These are phyloP conservation scores for Trogon surrucura DNA, from an alignment of 2,113 vertebrate genomes.

Conservation along the genomic window DNA sequence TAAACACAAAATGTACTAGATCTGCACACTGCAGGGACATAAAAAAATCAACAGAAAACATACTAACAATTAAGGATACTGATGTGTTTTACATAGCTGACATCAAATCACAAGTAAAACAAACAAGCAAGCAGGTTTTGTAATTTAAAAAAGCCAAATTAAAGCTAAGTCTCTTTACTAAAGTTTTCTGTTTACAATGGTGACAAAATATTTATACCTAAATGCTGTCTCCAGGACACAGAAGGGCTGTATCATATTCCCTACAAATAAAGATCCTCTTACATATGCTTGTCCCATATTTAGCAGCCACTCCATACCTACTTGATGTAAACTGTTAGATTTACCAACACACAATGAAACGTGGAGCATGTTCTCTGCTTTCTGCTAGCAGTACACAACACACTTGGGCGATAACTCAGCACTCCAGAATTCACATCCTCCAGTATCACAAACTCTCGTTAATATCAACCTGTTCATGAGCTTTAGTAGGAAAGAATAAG, in stretches of 20 bases:
- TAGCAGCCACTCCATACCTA: constrained; percentile 22
- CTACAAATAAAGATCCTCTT: constrained; percentile 19
- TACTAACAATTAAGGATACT: neutral
- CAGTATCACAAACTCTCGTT: neutral
- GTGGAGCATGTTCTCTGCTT: fast-evolving
- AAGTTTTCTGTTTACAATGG: neutral
- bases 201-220: neutral
- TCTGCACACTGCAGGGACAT: neutral
- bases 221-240: neutral
- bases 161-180: neutral
- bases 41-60: neutral
- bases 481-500: neutral
- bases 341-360: neutral
- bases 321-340: neutral
- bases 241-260: neutral
- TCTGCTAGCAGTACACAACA: neutral
- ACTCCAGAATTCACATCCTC: neutral
- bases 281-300: neutral
- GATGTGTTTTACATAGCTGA: neutral
- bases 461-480: neutral
- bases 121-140: neutral
- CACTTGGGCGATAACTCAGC: neutral
- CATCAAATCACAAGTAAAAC: neutral
- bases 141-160: neutral
- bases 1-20: neutral